Percentiles rank a stretch among this genome's conserved stretches.
Evolutionary conservation across 2,888 invertebrate species (phyloP).

Genomic region (Stenolophus ochropezus): DNA sequence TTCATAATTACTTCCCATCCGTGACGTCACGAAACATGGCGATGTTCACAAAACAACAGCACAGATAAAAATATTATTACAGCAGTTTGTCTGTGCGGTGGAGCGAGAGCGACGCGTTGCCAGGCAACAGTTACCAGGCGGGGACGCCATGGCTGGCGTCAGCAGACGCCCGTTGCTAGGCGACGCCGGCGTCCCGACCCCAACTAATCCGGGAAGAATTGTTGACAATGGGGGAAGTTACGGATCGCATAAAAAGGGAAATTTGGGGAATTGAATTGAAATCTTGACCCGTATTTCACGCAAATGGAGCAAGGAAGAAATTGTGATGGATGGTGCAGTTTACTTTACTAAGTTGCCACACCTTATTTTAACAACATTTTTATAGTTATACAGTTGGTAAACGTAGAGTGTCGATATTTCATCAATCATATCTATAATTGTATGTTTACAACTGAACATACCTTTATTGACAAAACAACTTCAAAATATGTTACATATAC

Average conservation of each 20-base stretch:
- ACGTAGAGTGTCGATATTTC: too few species aligned
- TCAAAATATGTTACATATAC: too few species aligned
- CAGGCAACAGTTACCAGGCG: slow-evolving; percentile 66
- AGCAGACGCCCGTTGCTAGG: slow-evolving; percentile 32
- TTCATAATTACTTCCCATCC: too few species aligned
- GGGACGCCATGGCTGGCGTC: slow-evolving; percentile 43
- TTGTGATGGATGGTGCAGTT: not conserved
- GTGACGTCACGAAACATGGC: slow-evolving; percentile 19
- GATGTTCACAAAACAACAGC: slow-evolving; percentile 24
- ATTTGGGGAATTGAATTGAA: not conserved
- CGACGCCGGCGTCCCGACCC: slow-evolving; percentile 9
- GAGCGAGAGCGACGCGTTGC: slow-evolving; percentile 62
- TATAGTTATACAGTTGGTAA: too few species aligned
- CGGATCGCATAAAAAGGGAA: not conserved
- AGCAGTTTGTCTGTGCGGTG: not conserved
- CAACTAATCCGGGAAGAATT: not conserved
- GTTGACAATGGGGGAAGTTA: not conserved
- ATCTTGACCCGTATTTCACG: not conserved
- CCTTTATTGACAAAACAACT: too few species aligned
- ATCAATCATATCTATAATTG: too few species aligned
- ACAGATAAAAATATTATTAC: slow-evolving; percentile 29
- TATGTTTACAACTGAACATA: too few species aligned
- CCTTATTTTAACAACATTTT: too few species aligned
- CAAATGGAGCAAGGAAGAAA: not conserved
- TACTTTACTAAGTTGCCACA: too few species aligned